A percentile compares a stretch with the other conserved stretches of the same genome.
Conservation (phyloP, 2,113 vertebrate genomes). For the Lagenorhynchus albirostris region DNA sequence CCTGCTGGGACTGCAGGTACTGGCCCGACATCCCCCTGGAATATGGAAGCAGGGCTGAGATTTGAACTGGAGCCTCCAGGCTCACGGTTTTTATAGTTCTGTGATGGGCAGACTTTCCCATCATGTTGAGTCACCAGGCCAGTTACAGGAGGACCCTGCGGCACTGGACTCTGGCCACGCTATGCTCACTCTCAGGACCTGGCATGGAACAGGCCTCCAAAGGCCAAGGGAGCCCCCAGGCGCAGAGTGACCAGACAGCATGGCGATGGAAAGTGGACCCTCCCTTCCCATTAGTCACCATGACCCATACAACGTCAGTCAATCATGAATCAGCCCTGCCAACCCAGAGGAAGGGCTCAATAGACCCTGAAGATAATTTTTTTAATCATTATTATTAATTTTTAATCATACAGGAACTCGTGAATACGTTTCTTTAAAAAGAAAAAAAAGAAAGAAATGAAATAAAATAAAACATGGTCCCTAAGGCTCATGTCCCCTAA, state of each 20-base stretch:
- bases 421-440: background rate
- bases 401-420: background rate
- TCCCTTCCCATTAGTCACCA: background rate
- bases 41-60: background rate
- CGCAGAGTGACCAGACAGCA: background rate
- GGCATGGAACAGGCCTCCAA: background rate
- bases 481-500: background rate
- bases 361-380: background rate
- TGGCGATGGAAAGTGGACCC: background rate
- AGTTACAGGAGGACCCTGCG: background rate
- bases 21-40: too few relatives aligned
- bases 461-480: background rate
- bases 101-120: background rate
- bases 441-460: background rate
- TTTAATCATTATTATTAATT: background rate
- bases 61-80: background rate
- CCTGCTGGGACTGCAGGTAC: background rate
- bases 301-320: background rate
- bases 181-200: background rate
- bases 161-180: accelerated
- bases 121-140: background rate
- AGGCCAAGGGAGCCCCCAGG: background rate
- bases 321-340: background rate
- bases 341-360: background rate
- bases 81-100: background rate